Base-by-base conservation (phyloP, 2,888 invertebrate genomes). In the Melinaea menophilus region DNA sequence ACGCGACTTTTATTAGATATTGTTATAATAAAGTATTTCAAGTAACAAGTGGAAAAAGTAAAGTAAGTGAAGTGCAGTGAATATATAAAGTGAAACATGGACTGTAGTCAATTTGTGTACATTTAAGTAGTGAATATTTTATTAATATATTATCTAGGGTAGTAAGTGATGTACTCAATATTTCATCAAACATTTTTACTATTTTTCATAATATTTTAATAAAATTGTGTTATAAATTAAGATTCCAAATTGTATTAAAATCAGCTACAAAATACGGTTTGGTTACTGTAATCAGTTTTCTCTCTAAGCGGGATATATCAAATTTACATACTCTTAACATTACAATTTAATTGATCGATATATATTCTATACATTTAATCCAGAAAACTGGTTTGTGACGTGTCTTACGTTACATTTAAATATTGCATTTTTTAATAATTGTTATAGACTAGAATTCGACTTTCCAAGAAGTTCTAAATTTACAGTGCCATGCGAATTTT, bases 61-160 rank as follows among this genome's bases (percentile, higher is more conserved):
- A 77, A 84, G 84, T 86, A 77, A 84, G 84, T 86, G 84, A 81
- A 81, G 84, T 85, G 84, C 71, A 79, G 82, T 85, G 82, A 63
- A 31, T 47, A 22, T 11, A 61, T 31, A 37, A 45, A 55, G 58
- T 54, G 56, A 37, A 51, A 63, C 48, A 59, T 63, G 67, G 62
- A 67, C 55, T 65, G 51, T 57, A 62, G 62, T 56, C 59, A 62
- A 63, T 55, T 61, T 56, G 64, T 64, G 63, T 11, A 46, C 48
- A 59, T 58, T 56, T 48, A 55, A 55, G 2, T 56, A 55, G 58
- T 63, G 61, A 56, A 51, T 48, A 55, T 64, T 61, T 56, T 37
- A 11, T 3, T 31, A 31, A 31, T 9, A 31, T 51, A 22, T 51
- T 54, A 54, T 31, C 13, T 51, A 56, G 55, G 37, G 46, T 34